These are phyloP conservation scores for Lepus oiostolus DNA, from an alignment of 2,797 vertebrate species.

Conservation along the genomic window DNA sequence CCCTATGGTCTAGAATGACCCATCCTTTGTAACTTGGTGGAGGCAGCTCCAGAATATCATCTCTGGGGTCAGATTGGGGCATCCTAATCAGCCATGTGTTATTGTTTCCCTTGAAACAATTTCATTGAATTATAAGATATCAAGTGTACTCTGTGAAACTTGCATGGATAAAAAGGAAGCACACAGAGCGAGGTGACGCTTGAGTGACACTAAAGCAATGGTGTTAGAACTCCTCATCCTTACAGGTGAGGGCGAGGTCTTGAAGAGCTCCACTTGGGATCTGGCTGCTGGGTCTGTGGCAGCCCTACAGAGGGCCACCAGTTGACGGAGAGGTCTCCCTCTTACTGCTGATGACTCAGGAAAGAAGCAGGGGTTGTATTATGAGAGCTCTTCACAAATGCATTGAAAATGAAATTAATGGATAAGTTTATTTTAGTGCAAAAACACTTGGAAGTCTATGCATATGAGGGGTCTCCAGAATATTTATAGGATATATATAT, in stretches of 20 bases:
- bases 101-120: background rate
- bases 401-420: too few species aligned
- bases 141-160: background rate
- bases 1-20: background rate
- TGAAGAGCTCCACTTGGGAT: background rate
- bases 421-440: too few species aligned
- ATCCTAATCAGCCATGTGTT: background rate
- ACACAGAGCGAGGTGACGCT: background rate
- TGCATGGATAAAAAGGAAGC: background rate
- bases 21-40: background rate
- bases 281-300: background rate
- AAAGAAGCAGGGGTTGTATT: slow-evolving; percentile 75
- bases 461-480: too few species aligned
- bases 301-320: slow-evolving; percentile 57
- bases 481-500: too few species aligned
- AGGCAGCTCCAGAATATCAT: background rate
- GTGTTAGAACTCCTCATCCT: background rate
- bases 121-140: background rate
- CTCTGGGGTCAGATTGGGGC: too few species aligned
- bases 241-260: background rate
- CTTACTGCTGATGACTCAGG: slow-evolving; percentile 74
- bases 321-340: slow-evolving; percentile 69
- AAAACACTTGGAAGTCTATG: too few species aligned
- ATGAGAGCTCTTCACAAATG: too few species aligned
- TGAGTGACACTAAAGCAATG: background rate